Conservation (phyloP, 2,797 vertebrate species). For the Malacoraja senta region DNA sequence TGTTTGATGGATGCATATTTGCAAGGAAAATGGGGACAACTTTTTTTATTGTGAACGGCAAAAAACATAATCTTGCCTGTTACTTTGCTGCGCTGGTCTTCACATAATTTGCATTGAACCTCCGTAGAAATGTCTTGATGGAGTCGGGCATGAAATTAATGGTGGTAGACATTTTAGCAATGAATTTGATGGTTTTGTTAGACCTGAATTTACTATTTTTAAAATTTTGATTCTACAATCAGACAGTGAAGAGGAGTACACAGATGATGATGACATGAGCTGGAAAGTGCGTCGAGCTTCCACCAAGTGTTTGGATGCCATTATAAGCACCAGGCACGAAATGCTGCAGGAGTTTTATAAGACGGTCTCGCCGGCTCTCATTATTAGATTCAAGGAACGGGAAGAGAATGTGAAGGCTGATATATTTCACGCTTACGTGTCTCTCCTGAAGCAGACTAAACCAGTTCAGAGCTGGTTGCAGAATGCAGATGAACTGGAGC, state of each 20-base stretch:
- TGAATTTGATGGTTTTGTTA: neutral
- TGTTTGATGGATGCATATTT: neutral
- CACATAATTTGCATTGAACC: neutral
- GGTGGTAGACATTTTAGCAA: neutral
- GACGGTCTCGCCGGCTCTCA: conserved; percentile 69
- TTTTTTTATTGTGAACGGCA: neutral
- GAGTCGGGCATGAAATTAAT: too few relatives aligned
- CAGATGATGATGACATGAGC: conserved; percentile 87
- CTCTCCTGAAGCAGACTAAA: conserved; percentile 74
- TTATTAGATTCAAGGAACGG: conserved; percentile 80
- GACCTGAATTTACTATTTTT: neutral
- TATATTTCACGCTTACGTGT: conserved; percentile 74
- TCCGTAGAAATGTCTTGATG: neutral
- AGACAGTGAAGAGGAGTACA: conserved; percentile 89
- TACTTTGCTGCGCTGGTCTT: neutral
- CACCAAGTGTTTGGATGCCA: conserved; percentile 78
- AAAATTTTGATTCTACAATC: conserved; percentile 7
- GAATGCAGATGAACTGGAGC: conserved; percentile 47
- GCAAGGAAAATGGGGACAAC: neutral
- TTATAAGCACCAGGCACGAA: conserved; percentile 71
- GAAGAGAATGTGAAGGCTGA: conserved; percentile 89
- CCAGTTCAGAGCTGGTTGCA: conserved; percentile 56
- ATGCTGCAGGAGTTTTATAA: conserved; percentile 75
- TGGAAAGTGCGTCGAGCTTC: conserved; percentile 90
- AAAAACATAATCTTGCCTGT: neutral